These are phyloP conservation scores for Phrixothrix hirtus DNA, from an alignment of 2,888 invertebrate species.

Conservation along the genomic window DNA sequence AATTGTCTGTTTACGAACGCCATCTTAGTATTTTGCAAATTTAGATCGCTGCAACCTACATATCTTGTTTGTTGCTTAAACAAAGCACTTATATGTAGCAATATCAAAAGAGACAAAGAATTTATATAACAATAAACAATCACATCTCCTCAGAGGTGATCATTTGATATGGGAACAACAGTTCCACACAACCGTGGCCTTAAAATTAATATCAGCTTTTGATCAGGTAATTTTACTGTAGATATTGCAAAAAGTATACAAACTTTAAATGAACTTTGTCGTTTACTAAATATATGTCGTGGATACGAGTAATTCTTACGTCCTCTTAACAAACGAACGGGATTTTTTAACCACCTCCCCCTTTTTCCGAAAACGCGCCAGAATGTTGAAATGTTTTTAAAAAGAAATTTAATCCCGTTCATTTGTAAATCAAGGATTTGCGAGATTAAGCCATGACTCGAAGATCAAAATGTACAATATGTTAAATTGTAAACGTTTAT, in stretches of 20 bases:
- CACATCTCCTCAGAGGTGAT: slow-evolving; percentile 40
- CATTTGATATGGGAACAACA: slow-evolving; percentile 36
- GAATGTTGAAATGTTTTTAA: too few relatives aligned
- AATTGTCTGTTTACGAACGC: slow-evolving; percentile 15
- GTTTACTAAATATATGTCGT: not conserved
- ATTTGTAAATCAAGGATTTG: too few relatives aligned
- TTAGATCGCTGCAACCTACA: slow-evolving; percentile 5
- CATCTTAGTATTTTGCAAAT: slow-evolving; percentile 3
- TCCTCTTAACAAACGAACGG: too few relatives aligned
- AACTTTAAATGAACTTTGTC: slow-evolving; percentile 8
- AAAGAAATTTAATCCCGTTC: too few relatives aligned
- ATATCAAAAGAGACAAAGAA: not conserved
- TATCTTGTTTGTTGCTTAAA: slow-evolving; percentile 6
- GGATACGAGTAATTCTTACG: not conserved
- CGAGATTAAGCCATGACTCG: not conserved
- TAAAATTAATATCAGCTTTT: slow-evolving; percentile 39
- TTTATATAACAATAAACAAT: slow-evolving; percentile 35
- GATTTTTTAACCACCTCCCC: too few relatives aligned
- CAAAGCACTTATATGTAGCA: not conserved
- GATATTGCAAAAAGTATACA: slow-evolving; percentile 18
- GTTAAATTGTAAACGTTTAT: slow-evolving; percentile 12
- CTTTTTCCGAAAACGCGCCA: too few relatives aligned
- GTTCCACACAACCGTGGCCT: slow-evolving; percentile 44
- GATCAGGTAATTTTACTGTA: slow-evolving; percentile 37
- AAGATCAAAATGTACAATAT: too few relatives aligned